Evolutionary conservation across 2,113 vertebrate genomes (phyloP).

Genomic region (Actenoides lindsayi): DNA sequence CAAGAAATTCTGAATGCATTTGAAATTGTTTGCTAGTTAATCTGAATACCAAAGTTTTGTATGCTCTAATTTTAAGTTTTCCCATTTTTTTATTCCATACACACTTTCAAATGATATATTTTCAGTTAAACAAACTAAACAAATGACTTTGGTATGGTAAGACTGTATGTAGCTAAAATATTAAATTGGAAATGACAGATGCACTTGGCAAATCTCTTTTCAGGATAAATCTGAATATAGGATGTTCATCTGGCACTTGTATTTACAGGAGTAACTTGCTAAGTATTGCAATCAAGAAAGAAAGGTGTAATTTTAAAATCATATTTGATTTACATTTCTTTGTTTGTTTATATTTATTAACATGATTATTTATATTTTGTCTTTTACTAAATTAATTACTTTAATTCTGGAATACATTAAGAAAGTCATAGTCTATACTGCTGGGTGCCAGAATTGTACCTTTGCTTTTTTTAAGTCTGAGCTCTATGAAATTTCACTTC

Average conservation of each 20-base stretch:
- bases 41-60: neutral
- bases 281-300: neutral
- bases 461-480: neutral
- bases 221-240: neutral
- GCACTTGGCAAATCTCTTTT: neutral
- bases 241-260: neutral
- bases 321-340: neutral
- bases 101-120: neutral
- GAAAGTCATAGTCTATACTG: neutral
- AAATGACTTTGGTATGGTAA: neutral
- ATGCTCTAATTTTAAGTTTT: neutral
- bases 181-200: neutral
- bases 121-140: neutral
- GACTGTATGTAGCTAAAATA: neutral
- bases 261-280: neutral
- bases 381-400: neutral
- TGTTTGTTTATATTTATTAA: neutral
- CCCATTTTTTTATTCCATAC: neutral
- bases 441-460: neutral
- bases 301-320: neutral
- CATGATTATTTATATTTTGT: neutral
- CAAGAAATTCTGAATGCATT: neutral
- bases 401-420: neutral
- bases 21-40: neutral
- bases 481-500: neutral